phyloP scores from a whole-genome alignment of 2,797 vertebrate species.

The Cossypha caffra region DNA sequence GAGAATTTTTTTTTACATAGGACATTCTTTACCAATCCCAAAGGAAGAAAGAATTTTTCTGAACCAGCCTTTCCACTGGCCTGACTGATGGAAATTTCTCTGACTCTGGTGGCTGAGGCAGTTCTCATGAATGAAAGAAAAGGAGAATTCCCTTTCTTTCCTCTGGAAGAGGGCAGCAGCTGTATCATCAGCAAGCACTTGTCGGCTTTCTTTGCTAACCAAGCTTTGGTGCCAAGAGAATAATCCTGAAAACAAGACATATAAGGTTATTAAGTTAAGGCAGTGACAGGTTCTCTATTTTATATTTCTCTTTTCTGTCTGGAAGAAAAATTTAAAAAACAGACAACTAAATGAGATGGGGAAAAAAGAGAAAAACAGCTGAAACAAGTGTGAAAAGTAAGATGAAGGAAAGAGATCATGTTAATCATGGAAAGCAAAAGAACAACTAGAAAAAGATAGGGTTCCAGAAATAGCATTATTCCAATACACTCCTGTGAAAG shows the following conservation, averaged over 20 bases:
- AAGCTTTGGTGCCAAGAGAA: not conserved
- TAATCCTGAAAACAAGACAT: not conserved
- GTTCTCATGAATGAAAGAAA: not conserved
- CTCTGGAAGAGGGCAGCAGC: not conserved
- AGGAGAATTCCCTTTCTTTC: not conserved
- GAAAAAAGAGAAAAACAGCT: not conserved
- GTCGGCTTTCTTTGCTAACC: not conserved
- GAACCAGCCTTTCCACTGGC: not conserved
- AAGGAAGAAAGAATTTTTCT: not conserved
- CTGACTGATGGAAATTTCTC: not conserved
- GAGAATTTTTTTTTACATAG: not conserved
- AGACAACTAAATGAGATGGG: not conserved
- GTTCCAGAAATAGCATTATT: constrained; percentile 20
- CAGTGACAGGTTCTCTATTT: not conserved
- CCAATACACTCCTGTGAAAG: not conserved
- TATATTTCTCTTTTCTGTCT: not conserved
- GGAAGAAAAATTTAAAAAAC: not conserved
- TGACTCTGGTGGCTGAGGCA: not conserved
- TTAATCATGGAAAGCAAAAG: not conserved
- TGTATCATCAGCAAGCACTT: not conserved
- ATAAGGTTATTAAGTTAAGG: not conserved
- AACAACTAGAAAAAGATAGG: not conserved
- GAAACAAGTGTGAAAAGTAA: not conserved
- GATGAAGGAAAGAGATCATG: not conserved
- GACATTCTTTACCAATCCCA: not conserved